Conservation (phyloP, 2,888 invertebrate genomes). For the Blera fallax region DNA sequence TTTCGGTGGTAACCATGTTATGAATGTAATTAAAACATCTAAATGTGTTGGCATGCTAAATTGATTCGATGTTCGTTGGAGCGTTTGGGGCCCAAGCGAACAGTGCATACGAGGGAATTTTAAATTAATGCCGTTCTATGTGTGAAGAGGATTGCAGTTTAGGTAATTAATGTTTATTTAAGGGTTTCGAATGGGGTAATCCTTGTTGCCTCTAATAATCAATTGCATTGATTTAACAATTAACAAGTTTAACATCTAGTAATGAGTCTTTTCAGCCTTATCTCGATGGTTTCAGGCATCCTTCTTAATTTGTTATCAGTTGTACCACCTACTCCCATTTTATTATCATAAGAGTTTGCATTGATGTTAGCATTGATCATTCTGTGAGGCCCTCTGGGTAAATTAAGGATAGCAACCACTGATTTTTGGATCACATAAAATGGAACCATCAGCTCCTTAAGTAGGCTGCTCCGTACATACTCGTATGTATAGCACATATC, state of each 20-base stretch:
- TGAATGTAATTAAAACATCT: slow-evolving; percentile 19
- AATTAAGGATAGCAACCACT: slow-evolving; percentile 6
- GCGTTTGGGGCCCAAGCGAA: background rate
- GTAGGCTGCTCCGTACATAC: background rate
- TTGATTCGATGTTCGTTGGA: slow-evolving; percentile 28
- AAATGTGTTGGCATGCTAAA: slow-evolving; percentile 60
- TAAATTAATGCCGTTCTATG: background rate
- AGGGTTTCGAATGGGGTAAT: background rate
- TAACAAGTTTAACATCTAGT: background rate
- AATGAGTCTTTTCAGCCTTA: too few relatives aligned
- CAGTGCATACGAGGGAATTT: slow-evolving; percentile 14
- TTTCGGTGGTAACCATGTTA: slow-evolving; percentile 54
- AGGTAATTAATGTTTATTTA: slow-evolving; percentile 8
- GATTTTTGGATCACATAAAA: slow-evolving; percentile 13
- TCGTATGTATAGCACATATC: background rate
- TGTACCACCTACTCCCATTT: background rate
- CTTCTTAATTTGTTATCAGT: background rate
- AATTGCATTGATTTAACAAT: background rate
- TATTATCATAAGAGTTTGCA: background rate
- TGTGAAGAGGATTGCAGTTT: background rate
- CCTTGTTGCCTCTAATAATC: background rate
- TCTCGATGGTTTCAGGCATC: too few relatives aligned
- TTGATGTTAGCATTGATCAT: background rate
- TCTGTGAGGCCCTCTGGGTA: background rate
- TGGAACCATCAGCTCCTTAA: background rate